Conservation (phyloP, 2,113 vertebrate species). For the Phrynocephalus versicolor region DNA sequence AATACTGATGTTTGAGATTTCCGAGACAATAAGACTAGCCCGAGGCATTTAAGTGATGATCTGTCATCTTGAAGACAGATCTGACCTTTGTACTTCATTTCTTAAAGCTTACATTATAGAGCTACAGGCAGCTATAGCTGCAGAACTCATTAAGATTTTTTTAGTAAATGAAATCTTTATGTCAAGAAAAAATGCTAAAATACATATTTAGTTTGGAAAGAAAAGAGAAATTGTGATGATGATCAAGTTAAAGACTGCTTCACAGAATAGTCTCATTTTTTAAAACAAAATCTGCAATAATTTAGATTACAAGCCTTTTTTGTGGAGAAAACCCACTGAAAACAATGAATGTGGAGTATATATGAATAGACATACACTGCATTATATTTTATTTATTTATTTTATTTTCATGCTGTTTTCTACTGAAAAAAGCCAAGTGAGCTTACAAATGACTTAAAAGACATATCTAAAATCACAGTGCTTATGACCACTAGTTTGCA, state of each 20-base stretch:
- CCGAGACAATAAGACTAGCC: conserved; percentile 78
- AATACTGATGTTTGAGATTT: conserved; percentile 84
- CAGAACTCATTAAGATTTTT: conserved; percentile 65
- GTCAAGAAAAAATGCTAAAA: conserved; percentile 56
- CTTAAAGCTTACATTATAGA: conserved; percentile 63
- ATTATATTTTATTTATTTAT: background rate
- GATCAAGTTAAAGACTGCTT: background rate
- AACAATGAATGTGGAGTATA: background rate
- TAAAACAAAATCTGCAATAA: background rate
- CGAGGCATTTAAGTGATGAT: conserved; percentile 76
- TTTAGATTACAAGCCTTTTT: background rate
- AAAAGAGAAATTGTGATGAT: background rate
- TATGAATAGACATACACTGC: background rate
- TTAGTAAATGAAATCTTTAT: conserved; percentile 55
- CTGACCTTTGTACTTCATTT: conserved; percentile 77
- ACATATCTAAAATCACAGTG: too few species aligned
- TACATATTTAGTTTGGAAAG: conserved; percentile 30
- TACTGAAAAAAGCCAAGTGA: too few species aligned
- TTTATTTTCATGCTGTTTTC: too few species aligned
- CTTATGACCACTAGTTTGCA: too few species aligned
- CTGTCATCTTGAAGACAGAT: conserved; percentile 78
- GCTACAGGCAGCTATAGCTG: conserved; percentile 69
- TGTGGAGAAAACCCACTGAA: background rate
- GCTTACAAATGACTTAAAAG: too few species aligned
- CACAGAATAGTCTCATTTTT: background rate